Conservation (phyloP, 1,140 invertebrate genomes). For the Drosophila tristis region DNA sequence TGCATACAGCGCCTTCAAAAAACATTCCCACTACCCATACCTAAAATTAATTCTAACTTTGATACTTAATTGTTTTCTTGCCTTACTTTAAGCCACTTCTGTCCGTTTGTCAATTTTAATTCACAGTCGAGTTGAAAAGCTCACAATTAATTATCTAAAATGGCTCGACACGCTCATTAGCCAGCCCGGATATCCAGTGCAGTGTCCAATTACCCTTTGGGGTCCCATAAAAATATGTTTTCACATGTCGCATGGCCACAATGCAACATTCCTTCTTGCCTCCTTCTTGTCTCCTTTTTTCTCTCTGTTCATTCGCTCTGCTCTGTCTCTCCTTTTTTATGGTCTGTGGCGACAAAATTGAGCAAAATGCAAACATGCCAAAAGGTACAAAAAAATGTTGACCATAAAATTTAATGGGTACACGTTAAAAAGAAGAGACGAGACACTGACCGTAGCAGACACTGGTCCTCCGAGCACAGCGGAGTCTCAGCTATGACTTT, state of each 20-base stretch:
- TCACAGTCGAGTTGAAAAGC: conserved; percentile 52
- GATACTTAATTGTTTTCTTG: too few species aligned
- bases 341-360: conserved; percentile 55
- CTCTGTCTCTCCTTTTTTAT: conserved; percentile 33
- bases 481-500: too few species aligned
- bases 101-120: conserved; percentile 25
- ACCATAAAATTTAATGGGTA: conserved; percentile 61
- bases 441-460: conserved; percentile 4
- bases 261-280: conserved; percentile 28
- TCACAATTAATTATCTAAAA: conserved; percentile 57
- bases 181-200: conserved; percentile 41
- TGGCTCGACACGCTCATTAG: conserved; percentile 56
- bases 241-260: conserved; percentile 46
- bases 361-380: conserved; percentile 53
- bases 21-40: neutral
- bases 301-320: neutral
- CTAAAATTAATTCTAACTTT: neutral
- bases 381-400: conserved; percentile 23
- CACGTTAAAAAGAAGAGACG: conserved; percentile 33
- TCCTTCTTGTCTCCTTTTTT: neutral
- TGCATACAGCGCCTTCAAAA: neutral
- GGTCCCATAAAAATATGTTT: conserved; percentile 64
- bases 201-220: conserved; percentile 51
- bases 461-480: too few species aligned
- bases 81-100: neutral